Evolutionary conservation across 2,797 vertebrate genomes (phyloP).

Genomic region (Acipenser transmontanus): DNA sequence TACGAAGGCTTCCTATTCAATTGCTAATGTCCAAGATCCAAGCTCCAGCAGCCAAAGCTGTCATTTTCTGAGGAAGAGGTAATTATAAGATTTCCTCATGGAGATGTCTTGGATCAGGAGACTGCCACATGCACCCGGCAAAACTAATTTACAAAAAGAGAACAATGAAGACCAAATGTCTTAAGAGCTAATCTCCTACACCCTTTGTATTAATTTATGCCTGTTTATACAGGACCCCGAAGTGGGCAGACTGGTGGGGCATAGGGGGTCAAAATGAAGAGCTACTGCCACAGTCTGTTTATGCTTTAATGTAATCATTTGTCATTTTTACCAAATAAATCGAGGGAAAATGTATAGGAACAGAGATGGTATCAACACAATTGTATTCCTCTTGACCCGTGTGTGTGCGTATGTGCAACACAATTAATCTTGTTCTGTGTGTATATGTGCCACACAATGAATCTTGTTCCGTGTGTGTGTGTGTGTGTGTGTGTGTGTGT

Average conservation of each 20-base stretch:
- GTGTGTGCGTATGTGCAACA: too few relatives aligned
- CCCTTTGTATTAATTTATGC: constrained; percentile 76
- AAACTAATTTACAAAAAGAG: constrained; percentile 77
- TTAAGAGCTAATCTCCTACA: constrained; percentile 74
- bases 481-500: too few relatives aligned
- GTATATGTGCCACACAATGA: too few relatives aligned
- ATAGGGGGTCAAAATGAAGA: constrained; percentile 68
- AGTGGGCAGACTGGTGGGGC: constrained; percentile 56
- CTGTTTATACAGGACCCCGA: constrained; percentile 63
- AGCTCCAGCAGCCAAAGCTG: constrained; percentile 82
- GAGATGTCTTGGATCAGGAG: constrained; percentile 62
- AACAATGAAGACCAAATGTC: constrained; percentile 79
- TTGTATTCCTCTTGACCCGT: too few relatives aligned
- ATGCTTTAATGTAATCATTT: constrained; percentile 60
- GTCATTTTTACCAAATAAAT: constrained; percentile 55
- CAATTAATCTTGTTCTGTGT: too few relatives aligned
- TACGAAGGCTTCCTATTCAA: constrained; percentile 96
- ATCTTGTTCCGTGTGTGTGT: too few relatives aligned
- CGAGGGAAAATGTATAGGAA: constrained; percentile 8
- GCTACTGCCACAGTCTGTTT: constrained; percentile 60
- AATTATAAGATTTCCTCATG: constrained; percentile 83
- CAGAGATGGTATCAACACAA: too few relatives aligned
- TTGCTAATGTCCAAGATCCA: constrained; percentile 91
- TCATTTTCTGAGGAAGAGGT: constrained; percentile 77
- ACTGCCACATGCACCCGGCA: constrained; percentile 69